Conservation (phyloP, 2,888 invertebrate species). For the Cantharis nigra region DNA sequence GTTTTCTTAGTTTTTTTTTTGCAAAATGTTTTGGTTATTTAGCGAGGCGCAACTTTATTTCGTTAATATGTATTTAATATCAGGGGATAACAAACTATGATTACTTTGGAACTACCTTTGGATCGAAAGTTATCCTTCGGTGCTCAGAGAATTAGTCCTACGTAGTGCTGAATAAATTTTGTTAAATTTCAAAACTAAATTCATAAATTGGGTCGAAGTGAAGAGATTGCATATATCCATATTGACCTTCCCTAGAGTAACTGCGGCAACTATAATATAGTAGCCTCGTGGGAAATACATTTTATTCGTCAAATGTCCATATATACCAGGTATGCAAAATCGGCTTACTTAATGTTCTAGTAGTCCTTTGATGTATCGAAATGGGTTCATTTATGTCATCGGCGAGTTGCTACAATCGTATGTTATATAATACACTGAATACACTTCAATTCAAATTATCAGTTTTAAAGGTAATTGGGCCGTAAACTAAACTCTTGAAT, state of each 20-base stretch:
- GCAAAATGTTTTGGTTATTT: neutral
- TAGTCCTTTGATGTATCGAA: neutral
- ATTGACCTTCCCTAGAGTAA: constrained; percentile 23
- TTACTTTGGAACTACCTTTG: constrained; percentile 17
- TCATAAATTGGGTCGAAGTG: constrained; percentile 27
- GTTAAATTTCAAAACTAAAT: constrained; percentile 26
- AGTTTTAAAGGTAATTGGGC: neutral
- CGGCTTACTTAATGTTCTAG: neutral
- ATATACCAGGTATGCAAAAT: constrained; percentile 6
- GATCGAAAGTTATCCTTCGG: constrained; percentile 13
- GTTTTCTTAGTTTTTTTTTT: too few relatives aligned
- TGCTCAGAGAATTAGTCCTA: constrained; percentile 19
- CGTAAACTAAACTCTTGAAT: neutral
- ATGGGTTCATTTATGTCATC: neutral
- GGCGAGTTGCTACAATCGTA: neutral
- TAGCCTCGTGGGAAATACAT: constrained; percentile 45
- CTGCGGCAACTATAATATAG: constrained; percentile 42
- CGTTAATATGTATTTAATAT: constrained; percentile 8
- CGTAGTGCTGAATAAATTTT: constrained; percentile 22
- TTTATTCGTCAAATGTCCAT: constrained; percentile 46
- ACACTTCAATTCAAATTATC: neutral
- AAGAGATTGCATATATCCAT: constrained; percentile 14
- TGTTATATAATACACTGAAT: neutral
- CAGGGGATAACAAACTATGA: constrained; percentile 10
- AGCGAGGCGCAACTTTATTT: neutral